Evolutionary conservation across 2,113 vertebrate species (phyloP), one percentile per base, ranked within the genome.

Genomic region (Ellobius talpinus): DNA sequence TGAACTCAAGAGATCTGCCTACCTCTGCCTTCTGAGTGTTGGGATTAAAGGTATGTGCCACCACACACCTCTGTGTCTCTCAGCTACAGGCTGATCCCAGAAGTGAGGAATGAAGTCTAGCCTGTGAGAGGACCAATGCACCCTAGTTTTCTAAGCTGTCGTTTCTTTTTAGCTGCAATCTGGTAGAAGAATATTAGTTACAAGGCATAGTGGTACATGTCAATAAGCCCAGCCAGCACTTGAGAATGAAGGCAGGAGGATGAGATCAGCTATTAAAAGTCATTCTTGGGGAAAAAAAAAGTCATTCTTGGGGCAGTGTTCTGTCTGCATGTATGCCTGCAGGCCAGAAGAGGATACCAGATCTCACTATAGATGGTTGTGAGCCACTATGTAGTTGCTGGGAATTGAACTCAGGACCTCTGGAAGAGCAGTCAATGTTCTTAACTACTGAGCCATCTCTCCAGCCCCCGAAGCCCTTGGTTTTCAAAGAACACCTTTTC

Each of bases 401-500:
- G 52, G 52, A 55, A 55, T 55, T 55, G 52, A 55, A 55, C 52
- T 55, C 52, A 55, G 52, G 13, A 55, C 52, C 52, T 55, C 14
- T 55, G 52, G 52, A 55, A 55, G 14, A 55, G 52, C 52, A 55
- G 14, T 55, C 55, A 55, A 19, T 55, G 16, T 16, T 55, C 55
- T 55, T 55, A 55, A 55, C 16, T 1, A 14, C 55, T 55, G 55
- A 55, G 55, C 55, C 55, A 55, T 55, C 55, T 55, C 55, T 55
- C 55, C 55, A 55, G 55, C 55, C 55, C 55, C 17, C 55, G 16
- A 55, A 74, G 45, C 70, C 89, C n/a, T 91, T 94, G n/a, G 29
- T 10, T 72, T 91, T 93, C 76, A 70, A n/a, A 93, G 42, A 91
- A 26, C 23, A 89, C 73, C 19, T 94, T 95, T 95, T 65, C 36